Conservation (phyloP, 2,888 invertebrate genomes). For the Andricus curvator region DNA sequence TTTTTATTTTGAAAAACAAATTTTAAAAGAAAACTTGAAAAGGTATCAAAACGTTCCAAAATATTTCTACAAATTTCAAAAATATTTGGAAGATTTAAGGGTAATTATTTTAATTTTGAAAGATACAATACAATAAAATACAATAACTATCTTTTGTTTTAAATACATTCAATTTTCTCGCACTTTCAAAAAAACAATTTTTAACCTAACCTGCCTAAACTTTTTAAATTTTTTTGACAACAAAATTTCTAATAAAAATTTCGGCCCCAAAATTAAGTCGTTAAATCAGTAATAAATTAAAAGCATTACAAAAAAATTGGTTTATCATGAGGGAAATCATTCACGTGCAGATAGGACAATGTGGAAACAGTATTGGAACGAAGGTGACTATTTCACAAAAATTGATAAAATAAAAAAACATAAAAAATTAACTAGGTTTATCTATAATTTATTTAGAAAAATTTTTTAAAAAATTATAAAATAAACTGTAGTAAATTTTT, state of each 20-base stretch:
- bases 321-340: constrained; percentile 48
- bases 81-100: no score
- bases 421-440: no score
- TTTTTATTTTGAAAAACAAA: no score
- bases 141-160: constrained; percentile 1
- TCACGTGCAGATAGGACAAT: constrained; percentile 47
- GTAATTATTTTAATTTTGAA: no score
- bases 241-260: neutral
- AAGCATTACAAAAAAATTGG: neutral
- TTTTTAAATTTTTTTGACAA: constrained; percentile 8
- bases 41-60: no score
- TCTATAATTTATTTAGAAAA: no score
- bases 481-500: no score
- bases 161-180: neutral
- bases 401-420: neutral
- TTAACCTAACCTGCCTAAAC: constrained; percentile 8
- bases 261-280: constrained; percentile 8
- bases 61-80: no score
- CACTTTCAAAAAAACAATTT: neutral
- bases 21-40: no score
- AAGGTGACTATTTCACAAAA: constrained; percentile 32
- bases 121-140: no score
- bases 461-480: no score
- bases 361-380: constrained; percentile 46
- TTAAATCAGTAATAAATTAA: neutral